phyloP scores from a whole-genome alignment of 2,113 vertebrate genomes.

The Hyperoodon ampullatus region DNA sequence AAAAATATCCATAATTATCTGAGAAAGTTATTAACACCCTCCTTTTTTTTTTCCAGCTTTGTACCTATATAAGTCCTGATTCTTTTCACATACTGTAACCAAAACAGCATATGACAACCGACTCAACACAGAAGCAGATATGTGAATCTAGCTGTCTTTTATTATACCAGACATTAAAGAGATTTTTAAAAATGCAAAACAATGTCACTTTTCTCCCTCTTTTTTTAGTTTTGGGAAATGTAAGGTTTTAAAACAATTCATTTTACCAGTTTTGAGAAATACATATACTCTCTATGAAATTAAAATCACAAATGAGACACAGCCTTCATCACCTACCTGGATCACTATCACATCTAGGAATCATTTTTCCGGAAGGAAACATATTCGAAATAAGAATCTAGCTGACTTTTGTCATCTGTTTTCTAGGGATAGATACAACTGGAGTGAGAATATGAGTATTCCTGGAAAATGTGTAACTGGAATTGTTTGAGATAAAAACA shows the following conservation, averaged over 20 bases:
- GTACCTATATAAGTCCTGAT: not conserved
- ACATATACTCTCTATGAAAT: not conserved
- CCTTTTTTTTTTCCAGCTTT: not conserved
- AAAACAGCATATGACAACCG: not conserved
- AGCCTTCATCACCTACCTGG: not conserved
- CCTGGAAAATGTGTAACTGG: slow-evolving; percentile 22
- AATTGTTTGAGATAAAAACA: slow-evolving; percentile 14
- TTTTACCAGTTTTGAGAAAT: slow-evolving; percentile 14
- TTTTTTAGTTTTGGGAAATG: not conserved
- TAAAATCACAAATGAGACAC: not conserved
- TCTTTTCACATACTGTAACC: not conserved
- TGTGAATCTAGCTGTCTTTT: not conserved
- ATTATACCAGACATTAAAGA: not conserved
- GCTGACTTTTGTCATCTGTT: not conserved
- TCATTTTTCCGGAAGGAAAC: not conserved
- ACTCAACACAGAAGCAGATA: not conserved
- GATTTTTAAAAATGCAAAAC: not conserved
- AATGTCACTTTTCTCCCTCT: not conserved
- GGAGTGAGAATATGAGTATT: slow-evolving; percentile 5
- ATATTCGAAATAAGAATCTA: slow-evolving; percentile 24
- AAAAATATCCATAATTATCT: too few relatives aligned
- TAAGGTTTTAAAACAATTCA: not conserved
- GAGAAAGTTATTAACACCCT: slow-evolving; percentile 28
- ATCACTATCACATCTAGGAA: not conserved
- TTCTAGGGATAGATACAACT: slow-evolving; percentile 28